Evolutionary conservation across 2,797 vertebrate species (phyloP).

Genomic region (Vipera ursinii): DNA sequence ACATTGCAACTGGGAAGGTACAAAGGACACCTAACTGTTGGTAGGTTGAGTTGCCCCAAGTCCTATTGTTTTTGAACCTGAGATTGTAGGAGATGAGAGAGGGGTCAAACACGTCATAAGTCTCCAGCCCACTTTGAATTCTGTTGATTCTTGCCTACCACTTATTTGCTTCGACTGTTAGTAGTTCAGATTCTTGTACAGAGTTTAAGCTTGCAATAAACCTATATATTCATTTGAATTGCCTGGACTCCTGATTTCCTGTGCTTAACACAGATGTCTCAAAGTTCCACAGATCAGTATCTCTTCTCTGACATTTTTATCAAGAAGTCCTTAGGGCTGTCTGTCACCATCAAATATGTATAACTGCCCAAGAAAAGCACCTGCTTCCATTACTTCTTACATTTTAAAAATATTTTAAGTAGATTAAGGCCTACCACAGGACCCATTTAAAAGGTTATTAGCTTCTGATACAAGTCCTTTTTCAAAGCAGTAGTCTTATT

Average conservation of each 20-base stretch:
- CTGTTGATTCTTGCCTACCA: neutral
- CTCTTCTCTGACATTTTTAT: neutral
- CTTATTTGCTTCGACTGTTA: neutral
- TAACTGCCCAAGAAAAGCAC: neutral
- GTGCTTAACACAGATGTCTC: neutral
- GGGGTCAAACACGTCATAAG: neutral
- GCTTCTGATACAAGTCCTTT: neutral
- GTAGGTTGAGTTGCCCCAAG: neutral
- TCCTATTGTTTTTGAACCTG: too few relatives aligned
- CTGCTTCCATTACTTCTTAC: neutral
- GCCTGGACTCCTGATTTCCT: neutral
- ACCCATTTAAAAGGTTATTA: neutral
- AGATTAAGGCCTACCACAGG: neutral
- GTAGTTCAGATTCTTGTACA: neutral
- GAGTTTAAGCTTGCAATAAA: neutral
- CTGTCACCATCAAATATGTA: neutral
- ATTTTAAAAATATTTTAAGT: neutral
- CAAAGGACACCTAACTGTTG: neutral
- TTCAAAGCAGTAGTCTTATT: neutral
- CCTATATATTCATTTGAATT: neutral
- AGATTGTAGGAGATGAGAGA: too few relatives aligned
- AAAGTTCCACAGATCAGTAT: neutral
- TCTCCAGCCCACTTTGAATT: neutral
- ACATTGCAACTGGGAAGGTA: too few relatives aligned
- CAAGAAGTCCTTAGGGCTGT: neutral